Conservation (phyloP, 2,797 vertebrate species). For the Bradypodion pumilum region DNA sequence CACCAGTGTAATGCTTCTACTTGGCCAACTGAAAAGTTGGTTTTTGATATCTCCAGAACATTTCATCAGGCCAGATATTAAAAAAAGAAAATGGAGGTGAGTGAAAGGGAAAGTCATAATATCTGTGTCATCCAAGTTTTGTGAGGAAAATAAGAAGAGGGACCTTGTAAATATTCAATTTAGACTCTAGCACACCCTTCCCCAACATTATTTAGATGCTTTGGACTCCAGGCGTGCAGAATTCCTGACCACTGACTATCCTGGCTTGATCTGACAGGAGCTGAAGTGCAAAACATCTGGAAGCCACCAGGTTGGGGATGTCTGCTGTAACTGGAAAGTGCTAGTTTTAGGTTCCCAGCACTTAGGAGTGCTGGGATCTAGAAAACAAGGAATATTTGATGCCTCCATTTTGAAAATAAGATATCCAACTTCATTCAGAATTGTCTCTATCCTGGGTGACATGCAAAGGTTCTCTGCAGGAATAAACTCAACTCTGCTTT, state of each 20-base stretch:
- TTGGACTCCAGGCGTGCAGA: background rate
- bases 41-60: background rate
- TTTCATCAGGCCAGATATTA: background rate
- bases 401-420: background rate
- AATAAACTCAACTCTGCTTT: background rate
- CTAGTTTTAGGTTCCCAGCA: background rate
- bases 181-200: background rate
- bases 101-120: background rate
- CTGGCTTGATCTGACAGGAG: no score
- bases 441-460: background rate
- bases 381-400: background rate
- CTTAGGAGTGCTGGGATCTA: background rate
- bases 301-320: background rate
- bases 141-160: background rate
- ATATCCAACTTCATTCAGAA: background rate
- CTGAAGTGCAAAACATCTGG: background rate
- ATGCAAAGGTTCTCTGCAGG: background rate
- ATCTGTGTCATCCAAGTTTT: background rate
- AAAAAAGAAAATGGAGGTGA: background rate
- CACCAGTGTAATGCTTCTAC: background rate
- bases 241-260: background rate
- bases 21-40: background rate
- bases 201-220: background rate
- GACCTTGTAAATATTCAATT: background rate
- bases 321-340: background rate